A percentile compares a stretch with the other conserved stretches of the same genome.
Conservation (phyloP, 2,888 invertebrate genomes). For the Dicranocentrus wangi region DNA sequence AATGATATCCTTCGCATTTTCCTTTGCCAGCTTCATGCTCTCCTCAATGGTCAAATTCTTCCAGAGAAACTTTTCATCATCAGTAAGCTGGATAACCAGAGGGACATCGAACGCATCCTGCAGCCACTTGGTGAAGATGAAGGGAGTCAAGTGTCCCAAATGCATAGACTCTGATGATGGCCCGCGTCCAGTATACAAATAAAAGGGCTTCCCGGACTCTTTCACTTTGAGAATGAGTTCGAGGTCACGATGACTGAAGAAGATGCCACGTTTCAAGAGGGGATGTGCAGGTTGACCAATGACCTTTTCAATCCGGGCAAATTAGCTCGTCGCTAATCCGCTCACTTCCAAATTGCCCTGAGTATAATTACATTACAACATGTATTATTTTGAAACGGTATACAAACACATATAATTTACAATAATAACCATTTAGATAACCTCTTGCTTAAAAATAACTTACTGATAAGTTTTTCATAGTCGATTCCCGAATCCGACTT, state of each 20-base stretch:
- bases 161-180: conserved; percentile 97
- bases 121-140: conserved; percentile 88
- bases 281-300: conserved; percentile 91
- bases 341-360: conserved; percentile 95
- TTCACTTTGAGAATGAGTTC: conserved; percentile 86
- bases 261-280: conserved; percentile 91
- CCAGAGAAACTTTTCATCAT: conserved; percentile 99
- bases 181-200: conserved; percentile 96
- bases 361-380: conserved; percentile 8
- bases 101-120: conserved; percentile 72
- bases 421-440: not conserved
- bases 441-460: conserved; percentile 75
- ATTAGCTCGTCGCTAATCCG: conserved; percentile 89
- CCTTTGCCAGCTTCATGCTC: conserved; percentile 86
- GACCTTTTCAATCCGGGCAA: conserved; percentile 89
- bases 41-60: conserved; percentile 93
- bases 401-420: conserved; percentile 18
- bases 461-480: conserved; percentile 98
- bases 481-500: conserved; percentile 92
- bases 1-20: conserved; percentile 98
- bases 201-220: conserved; percentile 95
- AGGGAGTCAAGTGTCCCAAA: conserved; percentile 97
- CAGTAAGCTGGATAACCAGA: conserved; percentile 95
- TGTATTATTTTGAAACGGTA: not conserved
- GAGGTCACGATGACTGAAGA: conserved; percentile 98